Evolutionary conservation across 2,888 invertebrate species (phyloP), one percentile per base, ranked within the genome.

Genomic region (Sinodicranocentrus sp.): DNA sequence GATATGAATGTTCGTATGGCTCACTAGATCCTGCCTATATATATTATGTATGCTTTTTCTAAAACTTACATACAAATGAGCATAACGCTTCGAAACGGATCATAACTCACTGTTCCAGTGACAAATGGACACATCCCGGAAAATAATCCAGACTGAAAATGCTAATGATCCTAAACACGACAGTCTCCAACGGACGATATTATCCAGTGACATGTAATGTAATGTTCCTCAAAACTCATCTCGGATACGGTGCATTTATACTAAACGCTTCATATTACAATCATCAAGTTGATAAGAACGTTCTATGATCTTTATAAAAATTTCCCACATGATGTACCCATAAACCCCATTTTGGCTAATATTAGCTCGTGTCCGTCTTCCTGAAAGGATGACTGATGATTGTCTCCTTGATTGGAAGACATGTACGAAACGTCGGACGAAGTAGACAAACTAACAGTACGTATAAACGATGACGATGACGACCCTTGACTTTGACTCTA

Each of bases 331-430:
- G n/a, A n/a, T n/a, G n/a, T n/a, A n/a, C n/a, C n/a, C n/a, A n/a
- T n/a, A n/a, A n/a, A n/a, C n/a, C n/a, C n/a, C n/a, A n/a, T 23
- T 13, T 39, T 10, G 23, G 3, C 25, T 21, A 15, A 17, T 63
- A 19, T 63, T 63, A 28, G 63, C 39, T 19, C 39, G 67, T 67
- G 67, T 67, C 15, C 57, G 65, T 87, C 79, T 76, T 80, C 78
- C 61, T 67, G 33, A 59, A 76, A 73, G 82, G 43, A 85, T 85
- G 82, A 85, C 78, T 85, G 85, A 85, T 85, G 85, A 85, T 80
- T 84, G 84, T 87, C 85, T 78, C 86, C 85, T 86, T 87, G 87
- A 86, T 87, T 87, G 84, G 85, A 82, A 72, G 77, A 73, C 13
- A n/a, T n/a, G n/a, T n/a, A n/a, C n/a, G n/a, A n/a, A n/a, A n/a